Evolutionary conservation across 2,797 vertebrate species (phyloP).

Genomic region (Coregonus sp.): DNA sequence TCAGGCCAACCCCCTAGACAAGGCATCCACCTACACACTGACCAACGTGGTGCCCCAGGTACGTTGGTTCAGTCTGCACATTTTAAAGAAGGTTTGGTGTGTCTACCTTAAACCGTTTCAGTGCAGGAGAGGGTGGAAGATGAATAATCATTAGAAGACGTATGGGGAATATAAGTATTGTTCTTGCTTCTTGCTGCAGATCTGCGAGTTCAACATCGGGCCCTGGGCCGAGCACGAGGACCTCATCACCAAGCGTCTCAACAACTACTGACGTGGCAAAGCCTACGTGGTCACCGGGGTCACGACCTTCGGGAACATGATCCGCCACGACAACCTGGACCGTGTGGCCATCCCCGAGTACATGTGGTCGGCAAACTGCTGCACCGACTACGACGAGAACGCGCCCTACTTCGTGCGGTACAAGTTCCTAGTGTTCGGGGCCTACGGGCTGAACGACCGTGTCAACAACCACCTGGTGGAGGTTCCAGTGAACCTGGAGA

Average conservation of each 20-base stretch:
- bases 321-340: slow-evolving; percentile 65
- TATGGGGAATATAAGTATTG: too few relatives aligned
- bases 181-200: slow-evolving; percentile 53
- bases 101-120: not conserved
- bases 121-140: not conserved
- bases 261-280: slow-evolving; percentile 73
- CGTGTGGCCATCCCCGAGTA: slow-evolving; percentile 70
- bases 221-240: slow-evolving; percentile 67
- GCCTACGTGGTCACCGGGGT: slow-evolving; percentile 69
- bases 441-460: slow-evolving; percentile 70
- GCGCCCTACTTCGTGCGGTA: slow-evolving; percentile 72
- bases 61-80: not conserved
- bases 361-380: slow-evolving; percentile 76
- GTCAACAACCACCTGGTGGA: slow-evolving; percentile 73
- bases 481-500: slow-evolving; percentile 72
- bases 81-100: not conserved
- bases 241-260: slow-evolving; percentile 69
- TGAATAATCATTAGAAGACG: too few relatives aligned
- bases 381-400: slow-evolving; percentile 71
- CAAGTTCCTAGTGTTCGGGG: slow-evolving; percentile 72
- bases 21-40: slow-evolving; percentile 72
- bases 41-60: slow-evolving; percentile 70
- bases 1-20: slow-evolving; percentile 69
- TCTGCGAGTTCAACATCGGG: slow-evolving; percentile 66
- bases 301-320: slow-evolving; percentile 70